A percentile compares a stretch with the other conserved stretches of the same genome.
These are phyloP conservation scores for Sminthurides aquaticus DNA, from an alignment of 2,888 invertebrate species.

Conservation along the genomic window DNA sequence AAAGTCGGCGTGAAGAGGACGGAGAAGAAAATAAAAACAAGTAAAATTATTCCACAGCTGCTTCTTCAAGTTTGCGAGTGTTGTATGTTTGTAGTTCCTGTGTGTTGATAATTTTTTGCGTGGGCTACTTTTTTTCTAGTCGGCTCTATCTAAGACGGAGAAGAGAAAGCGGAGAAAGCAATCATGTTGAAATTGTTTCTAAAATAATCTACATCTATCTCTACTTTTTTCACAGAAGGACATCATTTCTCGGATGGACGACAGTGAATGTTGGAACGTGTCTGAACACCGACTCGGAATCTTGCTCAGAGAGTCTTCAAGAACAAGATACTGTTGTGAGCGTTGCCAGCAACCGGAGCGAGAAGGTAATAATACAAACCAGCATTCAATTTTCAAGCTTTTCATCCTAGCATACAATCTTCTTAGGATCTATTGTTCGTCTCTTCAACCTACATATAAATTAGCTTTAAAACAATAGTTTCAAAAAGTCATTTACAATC, in stretches of 20 bases:
- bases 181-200: background rate
- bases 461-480: too few species aligned
- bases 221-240: constrained; percentile 22
- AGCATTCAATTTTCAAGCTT: too few species aligned
- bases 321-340: background rate
- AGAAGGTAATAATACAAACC: constrained; percentile 1
- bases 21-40: background rate
- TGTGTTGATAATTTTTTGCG: too few species aligned
- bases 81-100: too few species aligned
- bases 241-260: constrained; percentile 41
- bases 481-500: too few species aligned
- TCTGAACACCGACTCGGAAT: background rate
- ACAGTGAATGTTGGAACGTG: constrained; percentile 26
- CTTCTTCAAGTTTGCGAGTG: background rate
- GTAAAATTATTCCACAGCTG: background rate
- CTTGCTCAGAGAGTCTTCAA: background rate
- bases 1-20: background rate
- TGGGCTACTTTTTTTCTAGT: too few species aligned
- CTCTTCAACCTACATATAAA: too few species aligned
- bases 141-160: background rate
- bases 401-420: too few species aligned
- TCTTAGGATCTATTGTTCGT: too few species aligned
- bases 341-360: background rate
- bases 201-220: background rate
- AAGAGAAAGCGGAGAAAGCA: background rate